Base-by-base conservation (phyloP, 2,113 vertebrate species). In the Heterocephalus glaber region DNA sequence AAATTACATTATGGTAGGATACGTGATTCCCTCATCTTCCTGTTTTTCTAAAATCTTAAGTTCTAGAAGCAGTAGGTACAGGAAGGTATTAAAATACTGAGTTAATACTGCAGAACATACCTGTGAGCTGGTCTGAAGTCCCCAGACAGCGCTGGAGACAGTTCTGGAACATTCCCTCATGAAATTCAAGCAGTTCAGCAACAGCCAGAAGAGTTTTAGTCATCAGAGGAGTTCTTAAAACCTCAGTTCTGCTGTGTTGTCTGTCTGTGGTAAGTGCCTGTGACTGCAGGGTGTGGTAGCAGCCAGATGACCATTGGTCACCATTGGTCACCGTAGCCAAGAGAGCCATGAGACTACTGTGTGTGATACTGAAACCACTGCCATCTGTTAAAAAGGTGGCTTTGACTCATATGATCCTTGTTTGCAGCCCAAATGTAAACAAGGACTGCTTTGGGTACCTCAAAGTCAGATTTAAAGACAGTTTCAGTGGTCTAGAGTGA, bases 21-120 rank as follows among this genome's bases (percentile, higher is more conserved):
- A 17, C 68, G 1, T 74, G 58, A 66, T 79, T 91, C 14, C 85
- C 13, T 58, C 14, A 17, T 77, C 24, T 84, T 92, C 30, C 6
- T 89, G 83, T 47, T 49, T 30, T 83, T 33, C 35, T 66, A 91
- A 68, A 86, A 77, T 54, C n/a, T 52, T 87, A 84, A 65, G 38
- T 97, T 92, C n/a, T 84, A 89, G 16, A 89, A 82, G 38, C 26
- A 82, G 19, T 10, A 3, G 24, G 33, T 70, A n/a, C 65, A 82
- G 35, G 26, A 35, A 86, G 90, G 54, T 77, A 63, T 86, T 87
- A 93, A 81, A 89, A 91, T 85, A 56, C 7, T 60, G 77, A 66
- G 86, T 92, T 76, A 94, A 33, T 81, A 54, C 95, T 79, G 35
- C 4, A 11, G 68, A 56, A 52, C 58, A 47, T 60, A 63, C 35